Evolutionary conservation across 92 coral and sea anemone species (phyloP).

Genomic region (Palythoa grandis): DNA sequence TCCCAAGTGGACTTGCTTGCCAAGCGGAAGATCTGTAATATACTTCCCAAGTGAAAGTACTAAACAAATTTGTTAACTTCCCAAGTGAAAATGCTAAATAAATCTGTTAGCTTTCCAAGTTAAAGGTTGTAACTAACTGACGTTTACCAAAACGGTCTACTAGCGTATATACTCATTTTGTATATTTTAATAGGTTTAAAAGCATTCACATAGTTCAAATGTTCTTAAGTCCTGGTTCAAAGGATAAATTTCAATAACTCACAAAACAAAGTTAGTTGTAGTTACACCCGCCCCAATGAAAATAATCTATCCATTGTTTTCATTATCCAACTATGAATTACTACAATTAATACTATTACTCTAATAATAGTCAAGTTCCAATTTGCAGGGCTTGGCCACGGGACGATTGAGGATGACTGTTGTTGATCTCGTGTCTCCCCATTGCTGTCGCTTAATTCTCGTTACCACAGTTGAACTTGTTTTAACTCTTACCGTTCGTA

Average conservation of each 20-base stretch:
- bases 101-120: background rate
- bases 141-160: background rate
- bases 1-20: no score
- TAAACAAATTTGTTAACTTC: background rate
- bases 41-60: no score
- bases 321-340: slow-evolving; percentile 8
- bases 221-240: no score
- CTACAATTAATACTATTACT: background rate
- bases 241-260: no score
- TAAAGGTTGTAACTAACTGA: background rate
- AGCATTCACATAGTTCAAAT: background rate
- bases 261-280: slow-evolving; percentile 11
- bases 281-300: slow-evolving; percentile 30
- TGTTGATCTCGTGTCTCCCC: slow-evolving; percentile 15
- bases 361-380: background rate
- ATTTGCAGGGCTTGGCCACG: slow-evolving; percentile 39
- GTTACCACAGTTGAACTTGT: slow-evolving; percentile 48
- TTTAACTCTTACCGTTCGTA: slow-evolving; percentile 38
- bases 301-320: slow-evolving; percentile 4
- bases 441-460: slow-evolving; percentile 37
- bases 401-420: slow-evolving; percentile 45
- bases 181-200: background rate
- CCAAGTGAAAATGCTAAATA: background rate
- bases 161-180: background rate
- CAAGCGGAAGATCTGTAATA: no score